Conservation (phyloP, 2,113 vertebrate species). For the Alosa alosa region DNA sequence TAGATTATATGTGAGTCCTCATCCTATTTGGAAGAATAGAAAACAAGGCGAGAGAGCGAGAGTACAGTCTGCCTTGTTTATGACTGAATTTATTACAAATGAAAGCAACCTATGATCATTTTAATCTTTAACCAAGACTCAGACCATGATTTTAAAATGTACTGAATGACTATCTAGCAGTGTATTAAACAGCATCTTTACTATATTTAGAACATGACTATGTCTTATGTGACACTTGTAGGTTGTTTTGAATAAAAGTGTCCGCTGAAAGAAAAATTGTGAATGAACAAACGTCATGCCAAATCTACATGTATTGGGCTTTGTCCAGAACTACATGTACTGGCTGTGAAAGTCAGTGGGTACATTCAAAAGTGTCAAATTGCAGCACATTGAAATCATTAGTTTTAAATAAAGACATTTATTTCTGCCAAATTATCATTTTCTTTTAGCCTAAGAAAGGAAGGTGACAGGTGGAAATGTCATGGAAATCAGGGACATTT, state of each 20-base stretch:
- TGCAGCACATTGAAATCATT: background rate
- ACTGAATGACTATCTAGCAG: background rate
- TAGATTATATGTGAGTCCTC: background rate
- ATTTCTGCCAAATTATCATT: background rate
- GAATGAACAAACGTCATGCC: background rate
- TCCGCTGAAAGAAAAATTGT: background rate
- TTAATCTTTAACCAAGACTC: background rate
- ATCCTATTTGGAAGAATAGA: background rate
- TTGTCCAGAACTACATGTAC: background rate
- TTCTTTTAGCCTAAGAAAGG: background rate
- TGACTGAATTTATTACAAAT: background rate
- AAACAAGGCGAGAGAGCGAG: background rate
- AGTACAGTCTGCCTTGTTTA: background rate
- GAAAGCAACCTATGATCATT: background rate
- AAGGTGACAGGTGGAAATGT: slow-evolving; percentile 13
- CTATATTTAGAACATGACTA: background rate
- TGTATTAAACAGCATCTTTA: background rate
- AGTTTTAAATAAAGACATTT: background rate
- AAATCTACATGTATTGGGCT: background rate
- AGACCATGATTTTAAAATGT: background rate
- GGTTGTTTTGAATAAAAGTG: background rate
- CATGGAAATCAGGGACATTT: background rate
- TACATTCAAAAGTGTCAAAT: background rate
- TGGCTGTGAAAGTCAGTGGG: background rate
- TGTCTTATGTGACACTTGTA: background rate